Base-by-base conservation (phyloP, 2,888 invertebrate genomes). In the Apamea epomidion region DNA sequence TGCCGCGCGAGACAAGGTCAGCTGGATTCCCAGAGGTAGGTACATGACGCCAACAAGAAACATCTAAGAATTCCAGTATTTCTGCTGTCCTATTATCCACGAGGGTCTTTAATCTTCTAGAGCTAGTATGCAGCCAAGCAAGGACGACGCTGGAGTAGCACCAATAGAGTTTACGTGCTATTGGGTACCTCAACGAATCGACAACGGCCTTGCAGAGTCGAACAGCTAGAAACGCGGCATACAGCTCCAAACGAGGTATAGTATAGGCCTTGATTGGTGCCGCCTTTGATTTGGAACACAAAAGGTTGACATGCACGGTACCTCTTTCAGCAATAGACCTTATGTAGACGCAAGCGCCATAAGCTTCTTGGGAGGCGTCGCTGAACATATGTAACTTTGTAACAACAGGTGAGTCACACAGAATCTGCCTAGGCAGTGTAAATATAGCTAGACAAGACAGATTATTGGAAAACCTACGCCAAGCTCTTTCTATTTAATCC, bases 1-100 rank as follows among this genome's bases (percentile, higher is more conserved):
- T 58, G 16, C 72, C 72, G 37, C 42, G 72, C 21, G 37, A 72
- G 16, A 72, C 72, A 58, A 58, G 58, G 58, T 72, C 68, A 45
- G 68, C 29, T 29, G 45, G 45, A 45, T 69, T 69, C 7, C 45
- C n/a, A 10, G 18, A 29, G 16, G 45, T 68, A 68, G 45, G 68
- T 69, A 48, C 21, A 48, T 69, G 48, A 48, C 21, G 69, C 48
- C 37, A 69, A 29, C 69, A 69, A 21, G 29, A 69, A 48, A 48
- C 21, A 18, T 29, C 16, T 14, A 16, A 42, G 3, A 68, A 4
- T 68, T 42, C 42, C 42, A 42, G 68, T 68, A 42, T 68, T 68
- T 68, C 68, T n/a, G 64, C 65, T 65, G 14, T 60, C 14, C 60
- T 32, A 14, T 60, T 60, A n/a, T 12, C 65, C 37, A 45, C 58